Percentiles rank a stretch among this genome's conserved stretches.
Conservation (phyloP, 2,113 vertebrate species). For the Camelus bactrianus region DNA sequence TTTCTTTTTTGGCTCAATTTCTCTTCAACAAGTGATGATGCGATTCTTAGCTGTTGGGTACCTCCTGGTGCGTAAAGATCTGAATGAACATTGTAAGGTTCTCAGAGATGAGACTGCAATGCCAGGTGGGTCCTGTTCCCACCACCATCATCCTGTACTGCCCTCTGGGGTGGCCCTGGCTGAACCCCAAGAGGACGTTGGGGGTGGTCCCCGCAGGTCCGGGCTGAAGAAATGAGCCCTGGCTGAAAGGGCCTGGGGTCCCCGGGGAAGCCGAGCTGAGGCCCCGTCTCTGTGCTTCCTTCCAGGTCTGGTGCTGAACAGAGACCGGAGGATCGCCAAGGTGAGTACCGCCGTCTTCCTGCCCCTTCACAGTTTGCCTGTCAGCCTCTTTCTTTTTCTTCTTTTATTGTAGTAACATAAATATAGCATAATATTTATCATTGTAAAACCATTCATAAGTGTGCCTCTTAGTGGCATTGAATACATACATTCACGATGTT, state of each 20-base stretch:
- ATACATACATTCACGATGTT: rapidly evolving
- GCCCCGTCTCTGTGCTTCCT: background rate
- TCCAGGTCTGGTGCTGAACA: slow-evolving; percentile 86
- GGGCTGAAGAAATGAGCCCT: background rate
- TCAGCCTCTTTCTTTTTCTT: background rate
- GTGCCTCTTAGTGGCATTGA: background rate
- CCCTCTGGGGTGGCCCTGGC: background rate
- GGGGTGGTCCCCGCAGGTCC: background rate
- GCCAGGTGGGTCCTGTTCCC: too few species aligned
- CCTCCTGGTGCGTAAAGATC: background rate
- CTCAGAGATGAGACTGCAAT: rapidly evolving
- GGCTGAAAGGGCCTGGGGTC: background rate
- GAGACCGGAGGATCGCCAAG: slow-evolving; percentile 79
- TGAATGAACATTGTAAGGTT: rapidly evolving
- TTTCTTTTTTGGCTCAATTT: background rate
- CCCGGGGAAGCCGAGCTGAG: background rate
- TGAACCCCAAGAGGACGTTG: background rate
- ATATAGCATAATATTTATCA: rapidly evolving
- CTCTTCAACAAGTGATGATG: background rate
- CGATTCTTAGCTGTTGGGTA: rapidly evolving
- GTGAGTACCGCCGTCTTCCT: slow-evolving; percentile 50
- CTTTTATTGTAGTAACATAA: background rate
- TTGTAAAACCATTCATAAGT: background rate
- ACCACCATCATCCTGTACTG: rapidly evolving
- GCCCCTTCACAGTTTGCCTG: rapidly evolving